Percentiles rank a stretch among this genome's conserved stretches.
These are phyloP conservation scores for Pandemis cinnamomeana DNA, from an alignment of 2,888 invertebrate genomes.

Conservation along the genomic window DNA sequence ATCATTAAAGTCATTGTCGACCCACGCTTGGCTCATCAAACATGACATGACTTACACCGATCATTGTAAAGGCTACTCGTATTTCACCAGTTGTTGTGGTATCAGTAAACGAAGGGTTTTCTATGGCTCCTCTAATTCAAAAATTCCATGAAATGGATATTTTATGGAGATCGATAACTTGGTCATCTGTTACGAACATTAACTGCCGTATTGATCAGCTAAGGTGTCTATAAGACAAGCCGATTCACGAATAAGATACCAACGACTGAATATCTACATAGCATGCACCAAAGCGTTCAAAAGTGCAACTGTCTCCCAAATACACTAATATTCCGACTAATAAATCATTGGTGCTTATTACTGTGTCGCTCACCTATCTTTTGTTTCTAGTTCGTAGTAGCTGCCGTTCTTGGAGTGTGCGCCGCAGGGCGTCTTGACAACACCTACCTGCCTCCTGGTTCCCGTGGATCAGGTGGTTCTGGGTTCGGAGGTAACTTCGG, in stretches of 20 bases:
- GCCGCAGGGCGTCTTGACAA: conserved; percentile 79
- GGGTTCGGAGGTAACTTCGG: conserved; percentile 59
- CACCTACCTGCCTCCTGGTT: conserved; percentile 80
- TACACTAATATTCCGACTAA: too few species aligned
- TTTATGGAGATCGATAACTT: too few species aligned
- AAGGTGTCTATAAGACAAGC: too few species aligned
- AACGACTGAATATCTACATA: too few species aligned
- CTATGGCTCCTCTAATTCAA: not conserved
- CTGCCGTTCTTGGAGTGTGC: conserved; percentile 75
- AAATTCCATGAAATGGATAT: too few species aligned
- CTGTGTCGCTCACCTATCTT: not conserved
- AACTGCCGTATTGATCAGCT: too few species aligned
- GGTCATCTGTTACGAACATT: too few species aligned
- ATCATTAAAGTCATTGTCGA: conserved; percentile 20
- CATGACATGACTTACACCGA: not conserved
- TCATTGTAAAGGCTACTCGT: not conserved
- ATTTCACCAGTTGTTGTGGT: not conserved
- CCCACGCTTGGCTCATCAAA: conserved; percentile 7
- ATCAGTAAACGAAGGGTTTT: not conserved
- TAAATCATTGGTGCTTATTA: too few species aligned
- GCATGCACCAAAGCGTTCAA: too few species aligned
- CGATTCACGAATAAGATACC: too few species aligned
- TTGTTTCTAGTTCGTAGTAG: conserved; percentile 70
- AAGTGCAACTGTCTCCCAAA: too few species aligned
- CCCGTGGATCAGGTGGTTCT: conserved; percentile 71